A percentile compares a stretch with the other conserved stretches of the same genome.
Evolutionary conservation across 2,888 invertebrate genomes (phyloP).

Genomic region (Hirtodrosophila duncani): DNA sequence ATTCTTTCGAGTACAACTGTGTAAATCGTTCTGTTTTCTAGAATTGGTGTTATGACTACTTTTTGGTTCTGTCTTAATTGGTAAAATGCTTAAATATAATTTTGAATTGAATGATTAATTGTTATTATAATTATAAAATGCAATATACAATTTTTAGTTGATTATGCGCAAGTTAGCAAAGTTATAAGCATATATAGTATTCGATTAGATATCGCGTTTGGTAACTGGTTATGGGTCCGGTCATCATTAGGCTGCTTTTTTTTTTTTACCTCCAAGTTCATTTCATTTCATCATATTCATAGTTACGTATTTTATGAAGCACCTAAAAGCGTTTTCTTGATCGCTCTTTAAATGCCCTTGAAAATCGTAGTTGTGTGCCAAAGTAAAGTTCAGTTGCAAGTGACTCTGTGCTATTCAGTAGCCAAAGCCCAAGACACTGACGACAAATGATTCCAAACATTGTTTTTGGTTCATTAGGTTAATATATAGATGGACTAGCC

Average conservation of each 20-base stretch:
- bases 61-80: slow-evolving; percentile 21
- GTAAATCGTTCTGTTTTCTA: slow-evolving; percentile 33
- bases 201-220: slow-evolving; percentile 23
- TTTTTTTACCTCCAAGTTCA: background rate
- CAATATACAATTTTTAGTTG: slow-evolving; percentile 28
- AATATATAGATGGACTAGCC: too few species aligned
- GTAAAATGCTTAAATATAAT: slow-evolving; percentile 26
- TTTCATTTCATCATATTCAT: background rate
- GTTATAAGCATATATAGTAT: slow-evolving; percentile 25
- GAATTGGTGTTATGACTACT: slow-evolving; percentile 58
- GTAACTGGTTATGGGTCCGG: background rate
- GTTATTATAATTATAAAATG: too few species aligned
- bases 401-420: slow-evolving; percentile 8
- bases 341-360: slow-evolving; percentile 40
- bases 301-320: slow-evolving; percentile 17
- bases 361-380: slow-evolving; percentile 61
- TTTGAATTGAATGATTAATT: slow-evolving; percentile 34
- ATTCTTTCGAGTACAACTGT: slow-evolving; percentile 29
- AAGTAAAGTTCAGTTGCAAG: slow-evolving; percentile 38
- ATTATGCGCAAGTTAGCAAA: slow-evolving; percentile 32
- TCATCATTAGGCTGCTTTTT: background rate
- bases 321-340: slow-evolving; percentile 68
- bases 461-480: too few species aligned
- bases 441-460: slow-evolving; percentile 13
- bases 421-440: slow-evolving; percentile 25